Conservation (phyloP, 2,113 vertebrate genomes). For the Fulica atra region DNA sequence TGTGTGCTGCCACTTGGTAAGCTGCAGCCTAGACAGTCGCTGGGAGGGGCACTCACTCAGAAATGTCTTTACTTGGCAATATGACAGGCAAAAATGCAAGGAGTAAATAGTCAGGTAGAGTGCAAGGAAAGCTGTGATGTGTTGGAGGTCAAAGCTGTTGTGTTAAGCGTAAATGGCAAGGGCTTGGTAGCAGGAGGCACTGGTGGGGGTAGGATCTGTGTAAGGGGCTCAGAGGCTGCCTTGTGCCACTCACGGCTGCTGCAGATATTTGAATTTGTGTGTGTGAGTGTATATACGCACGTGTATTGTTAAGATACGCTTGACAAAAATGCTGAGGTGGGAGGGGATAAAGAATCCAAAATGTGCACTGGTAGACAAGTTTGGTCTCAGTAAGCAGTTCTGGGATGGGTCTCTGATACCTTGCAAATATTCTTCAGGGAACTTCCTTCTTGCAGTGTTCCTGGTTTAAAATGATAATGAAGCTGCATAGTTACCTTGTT, state of each 20-base stretch:
- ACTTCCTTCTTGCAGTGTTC: background rate
- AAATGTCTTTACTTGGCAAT: background rate
- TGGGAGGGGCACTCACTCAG: background rate
- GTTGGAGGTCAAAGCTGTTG: background rate
- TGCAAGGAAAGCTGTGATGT: background rate
- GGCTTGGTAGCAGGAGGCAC: background rate
- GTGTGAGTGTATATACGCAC: background rate
- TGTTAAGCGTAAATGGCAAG: background rate
- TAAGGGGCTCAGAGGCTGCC: background rate
- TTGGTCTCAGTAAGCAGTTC: background rate
- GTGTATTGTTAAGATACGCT: background rate
- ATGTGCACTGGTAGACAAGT: background rate
- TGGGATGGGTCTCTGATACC: background rate
- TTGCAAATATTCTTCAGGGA: background rate
- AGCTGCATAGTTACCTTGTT: background rate
- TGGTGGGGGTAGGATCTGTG: background rate
- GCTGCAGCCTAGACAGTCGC: background rate
- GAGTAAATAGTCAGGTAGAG: background rate
- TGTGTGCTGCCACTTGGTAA: background rate
- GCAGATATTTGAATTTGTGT: background rate
- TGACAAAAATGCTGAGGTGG: background rate
- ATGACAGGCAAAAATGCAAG: background rate
- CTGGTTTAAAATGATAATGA: background rate
- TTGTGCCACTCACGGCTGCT: background rate
- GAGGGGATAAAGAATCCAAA: background rate